Base-by-base conservation (phyloP, 2,888 invertebrate species). In the Arrhopalites spinosus region DNA sequence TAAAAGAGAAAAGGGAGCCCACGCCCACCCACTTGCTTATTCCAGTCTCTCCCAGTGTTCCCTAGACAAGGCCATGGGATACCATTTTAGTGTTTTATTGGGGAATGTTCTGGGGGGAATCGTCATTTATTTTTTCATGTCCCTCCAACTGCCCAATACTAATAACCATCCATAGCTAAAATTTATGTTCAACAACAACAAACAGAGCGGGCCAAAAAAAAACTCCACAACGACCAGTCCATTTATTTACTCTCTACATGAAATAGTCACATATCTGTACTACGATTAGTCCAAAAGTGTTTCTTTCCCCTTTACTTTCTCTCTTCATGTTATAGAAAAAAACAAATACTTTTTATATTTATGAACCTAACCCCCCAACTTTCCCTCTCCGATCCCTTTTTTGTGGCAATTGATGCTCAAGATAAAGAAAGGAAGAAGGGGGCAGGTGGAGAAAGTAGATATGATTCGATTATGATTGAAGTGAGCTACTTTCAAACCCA, bases 91-190 rank as follows among this genome's bases (percentile, higher is more conserved):
- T 50, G 20, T 20, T n/a, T 50, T 43, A 30, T 30, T 43, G 20
- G 64, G 5, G 17, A 23, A 45, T 50, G 20, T 68, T 47, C 29
- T 8, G n/a, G 8, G n/a, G 61, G 36, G 59, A 56, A 63, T 61
- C 61, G 30, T 61, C 45, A 72, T 72, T 72, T 72, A 72, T 72
- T 72, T 72, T 25, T 25, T 25, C 71, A 59, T 61, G 71, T 72
- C 71, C 61, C 23, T 36, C 11, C 36, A 23, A 11, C 61, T 59
- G 45, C 23, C 71, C 71, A 59, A 61, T 72, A 72, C 61, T 61
- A 43, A 61, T 72, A 72, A 72, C 61, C n/a, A 29, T 72, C 71
- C 30, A 61, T 72, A 25, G 20, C 20, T 50, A 17, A 69, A 50
- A 69, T 53, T 69, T 69, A 69, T 69, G 69, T 20, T 20, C 23